Conservation (phyloP, 2,113 vertebrate genomes). For the Callithrix jacchus region DNA sequence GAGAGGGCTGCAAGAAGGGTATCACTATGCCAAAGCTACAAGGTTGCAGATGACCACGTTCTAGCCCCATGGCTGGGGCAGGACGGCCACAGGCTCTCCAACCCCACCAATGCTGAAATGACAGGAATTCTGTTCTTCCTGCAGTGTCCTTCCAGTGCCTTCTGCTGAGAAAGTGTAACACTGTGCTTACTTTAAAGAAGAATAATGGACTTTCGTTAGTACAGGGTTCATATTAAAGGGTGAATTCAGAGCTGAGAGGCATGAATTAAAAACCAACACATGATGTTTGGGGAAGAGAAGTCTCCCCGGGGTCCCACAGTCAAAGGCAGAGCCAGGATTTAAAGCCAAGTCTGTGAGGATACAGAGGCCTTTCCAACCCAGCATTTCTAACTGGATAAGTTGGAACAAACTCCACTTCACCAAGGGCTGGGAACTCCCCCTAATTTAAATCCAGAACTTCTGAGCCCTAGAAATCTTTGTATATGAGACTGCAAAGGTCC, state of each 20-base stretch:
- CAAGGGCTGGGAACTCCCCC: background rate
- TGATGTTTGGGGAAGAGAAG: background rate
- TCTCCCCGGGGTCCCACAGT: background rate
- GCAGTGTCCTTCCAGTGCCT: background rate
- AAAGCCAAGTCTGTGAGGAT: background rate
- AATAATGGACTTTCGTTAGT: background rate
- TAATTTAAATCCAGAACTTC: background rate
- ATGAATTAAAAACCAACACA: accelerated
- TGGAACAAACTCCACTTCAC: background rate
- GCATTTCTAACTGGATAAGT: background rate
- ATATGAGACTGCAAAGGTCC: accelerated
- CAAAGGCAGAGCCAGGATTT: background rate
- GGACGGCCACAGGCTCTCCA: accelerated
- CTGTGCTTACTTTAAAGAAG: background rate
- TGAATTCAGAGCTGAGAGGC: background rate
- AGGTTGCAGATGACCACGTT: accelerated
- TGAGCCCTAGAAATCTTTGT: background rate
- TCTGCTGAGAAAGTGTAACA: background rate
- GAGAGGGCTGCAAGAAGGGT: background rate
- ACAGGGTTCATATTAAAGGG: background rate
- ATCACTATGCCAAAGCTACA: background rate
- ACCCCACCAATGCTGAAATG: background rate
- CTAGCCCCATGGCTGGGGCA: background rate
- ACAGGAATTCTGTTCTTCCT: background rate
- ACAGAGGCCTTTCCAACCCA: background rate